A percentile compares a stretch with the other conserved stretches of the same genome.
Evolutionary conservation across 1,140 invertebrate species (phyloP).

Genomic region (Portunus trituberculatus): DNA sequence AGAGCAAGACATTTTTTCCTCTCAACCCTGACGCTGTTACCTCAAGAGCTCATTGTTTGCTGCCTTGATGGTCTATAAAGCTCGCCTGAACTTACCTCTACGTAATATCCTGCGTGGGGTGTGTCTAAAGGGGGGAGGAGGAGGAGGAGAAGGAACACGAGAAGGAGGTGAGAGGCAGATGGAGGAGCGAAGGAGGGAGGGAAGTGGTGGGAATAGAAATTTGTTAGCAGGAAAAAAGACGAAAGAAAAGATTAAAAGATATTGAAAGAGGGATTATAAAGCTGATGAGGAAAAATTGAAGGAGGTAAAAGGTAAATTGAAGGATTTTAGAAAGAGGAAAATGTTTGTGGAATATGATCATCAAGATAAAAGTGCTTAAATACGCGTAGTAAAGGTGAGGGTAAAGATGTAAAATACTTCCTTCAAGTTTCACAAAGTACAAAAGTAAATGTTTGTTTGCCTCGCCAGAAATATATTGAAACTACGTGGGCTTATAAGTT

Average conservation of each 20-base stretch:
- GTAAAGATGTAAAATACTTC: not conserved
- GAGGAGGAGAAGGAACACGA: not conserved
- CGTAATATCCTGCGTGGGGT: not conserved
- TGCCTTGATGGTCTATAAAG: not conserved
- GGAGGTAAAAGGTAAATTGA: not conserved
- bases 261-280: not conserved
- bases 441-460: no score
- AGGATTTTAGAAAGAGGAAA: not conserved
- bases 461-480: no score
- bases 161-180: not conserved
- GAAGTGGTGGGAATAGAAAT: not conserved
- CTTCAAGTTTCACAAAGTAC: no score
- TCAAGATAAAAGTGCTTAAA: not conserved
- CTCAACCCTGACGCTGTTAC: not conserved
- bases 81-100: not conserved
- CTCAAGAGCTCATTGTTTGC: not conserved
- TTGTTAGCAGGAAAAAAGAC: not conserved
- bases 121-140: not conserved
- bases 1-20: not conserved
- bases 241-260: not conserved
- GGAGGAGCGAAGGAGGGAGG: not conserved
- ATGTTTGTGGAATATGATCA: not conserved
- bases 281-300: constrained; percentile 7
- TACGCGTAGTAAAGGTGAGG: not conserved
- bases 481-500: no score